Conservation (phyloP, 1,140 invertebrate genomes). For the Sitophilus oryzae region DNA sequence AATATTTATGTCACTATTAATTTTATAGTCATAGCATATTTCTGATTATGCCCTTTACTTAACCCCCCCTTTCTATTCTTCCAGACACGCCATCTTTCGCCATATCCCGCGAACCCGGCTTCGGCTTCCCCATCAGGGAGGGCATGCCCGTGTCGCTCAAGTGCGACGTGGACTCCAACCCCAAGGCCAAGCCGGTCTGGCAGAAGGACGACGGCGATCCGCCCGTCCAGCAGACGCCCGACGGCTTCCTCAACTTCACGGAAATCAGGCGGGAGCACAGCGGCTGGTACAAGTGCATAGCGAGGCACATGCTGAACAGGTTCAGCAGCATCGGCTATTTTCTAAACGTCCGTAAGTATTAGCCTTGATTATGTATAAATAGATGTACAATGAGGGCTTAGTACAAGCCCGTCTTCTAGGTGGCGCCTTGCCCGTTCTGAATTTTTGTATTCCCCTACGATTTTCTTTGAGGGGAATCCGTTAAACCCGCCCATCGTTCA, state of each 20-base stretch:
- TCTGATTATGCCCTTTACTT: too few relatives aligned
- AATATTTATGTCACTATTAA: too few relatives aligned
- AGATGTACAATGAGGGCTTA: too few relatives aligned
- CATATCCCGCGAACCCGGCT: slow-evolving; percentile 81
- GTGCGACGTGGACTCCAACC: slow-evolving; percentile 88
- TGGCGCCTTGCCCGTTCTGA: too few relatives aligned
- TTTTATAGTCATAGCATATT: too few relatives aligned
- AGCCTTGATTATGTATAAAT: too few relatives aligned
- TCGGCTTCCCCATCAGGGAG: slow-evolving; percentile 77
- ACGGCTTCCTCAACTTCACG: slow-evolving; percentile 77
- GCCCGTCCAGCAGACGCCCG: slow-evolving; percentile 61
- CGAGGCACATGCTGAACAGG: slow-evolving; percentile 70
- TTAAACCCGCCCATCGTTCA: too few relatives aligned
- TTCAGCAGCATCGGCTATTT: slow-evolving; percentile 86
- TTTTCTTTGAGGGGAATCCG: too few relatives aligned
- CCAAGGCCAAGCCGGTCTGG: slow-evolving; percentile 79
- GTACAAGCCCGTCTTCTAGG: too few relatives aligned
- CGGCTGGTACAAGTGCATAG: slow-evolving; percentile 86
- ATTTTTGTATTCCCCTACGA: too few relatives aligned
- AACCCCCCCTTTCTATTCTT: too few relatives aligned
- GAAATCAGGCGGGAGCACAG: slow-evolving; percentile 68
- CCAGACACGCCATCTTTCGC: slow-evolving; percentile 85
- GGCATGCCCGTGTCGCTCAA: slow-evolving; percentile 79
- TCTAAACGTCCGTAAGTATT: slow-evolving; percentile 59
- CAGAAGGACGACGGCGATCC: slow-evolving; percentile 59